Percentiles rank a stretch among this genome's conserved stretches.
Evolutionary conservation across 2,888 invertebrate genomes (phyloP).

Genomic region (Ochropleura leucogaster): DNA sequence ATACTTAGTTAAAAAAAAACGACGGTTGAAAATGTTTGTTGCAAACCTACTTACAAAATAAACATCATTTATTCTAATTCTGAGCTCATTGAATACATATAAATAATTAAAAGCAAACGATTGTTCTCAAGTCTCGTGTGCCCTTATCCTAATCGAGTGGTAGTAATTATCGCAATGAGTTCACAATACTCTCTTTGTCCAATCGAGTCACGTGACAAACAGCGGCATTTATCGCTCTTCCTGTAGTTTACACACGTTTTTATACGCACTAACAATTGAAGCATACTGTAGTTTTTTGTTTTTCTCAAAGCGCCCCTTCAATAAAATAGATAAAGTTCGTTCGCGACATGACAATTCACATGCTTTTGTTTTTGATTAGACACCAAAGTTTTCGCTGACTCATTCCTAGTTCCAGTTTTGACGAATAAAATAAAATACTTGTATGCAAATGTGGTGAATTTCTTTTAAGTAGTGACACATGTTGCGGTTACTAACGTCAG

Average conservation of each 20-base stretch:
- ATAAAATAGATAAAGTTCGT: constrained; percentile 6
- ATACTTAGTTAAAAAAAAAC: too few species aligned
- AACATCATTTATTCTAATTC: background rate
- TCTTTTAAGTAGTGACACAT: constrained; percentile 45
- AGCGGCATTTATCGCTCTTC: constrained; percentile 44
- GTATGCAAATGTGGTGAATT: constrained; percentile 42
- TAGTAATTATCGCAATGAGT: constrained; percentile 34
- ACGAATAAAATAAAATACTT: constrained; percentile 10
- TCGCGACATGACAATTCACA: background rate
- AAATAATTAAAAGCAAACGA: constrained; percentile 22
- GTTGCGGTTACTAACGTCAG: constrained; percentile 36
- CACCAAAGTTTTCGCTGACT: constrained; percentile 24
- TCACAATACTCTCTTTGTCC: constrained; percentile 46
- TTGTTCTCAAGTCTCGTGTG: constrained; percentile 27
- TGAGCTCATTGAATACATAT: constrained; percentile 9
- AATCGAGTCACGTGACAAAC: constrained; percentile 39
- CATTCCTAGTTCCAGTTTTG: constrained; percentile 27
- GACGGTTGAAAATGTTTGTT: too few species aligned
- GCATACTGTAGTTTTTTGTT: constrained; percentile 36
- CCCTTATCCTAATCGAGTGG: constrained; percentile 38
- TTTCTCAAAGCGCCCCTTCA: constrained; percentile 16
- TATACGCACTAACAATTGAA: constrained; percentile 5
- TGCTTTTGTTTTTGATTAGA: constrained; percentile 16
- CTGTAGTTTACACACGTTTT: constrained; percentile 43
- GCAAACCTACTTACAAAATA: too few species aligned